These are phyloP conservation scores for Parauchenoglanis punctatus DNA, from an alignment of 2,797 vertebrate species.

Conservation along the genomic window DNA sequence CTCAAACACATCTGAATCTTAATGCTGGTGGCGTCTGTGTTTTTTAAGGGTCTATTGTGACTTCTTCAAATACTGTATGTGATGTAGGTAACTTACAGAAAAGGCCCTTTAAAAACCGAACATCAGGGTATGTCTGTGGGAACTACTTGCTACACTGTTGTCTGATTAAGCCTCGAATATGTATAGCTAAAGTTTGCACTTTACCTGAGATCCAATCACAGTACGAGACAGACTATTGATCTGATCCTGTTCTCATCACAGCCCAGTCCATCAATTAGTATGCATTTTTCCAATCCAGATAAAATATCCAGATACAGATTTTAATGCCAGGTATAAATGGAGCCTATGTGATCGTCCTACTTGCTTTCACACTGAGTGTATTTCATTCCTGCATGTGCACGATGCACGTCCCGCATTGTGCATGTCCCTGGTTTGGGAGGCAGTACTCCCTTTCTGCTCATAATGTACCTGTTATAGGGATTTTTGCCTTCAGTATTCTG, in stretches of 20 bases:
- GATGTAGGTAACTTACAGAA: background rate
- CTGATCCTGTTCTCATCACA: constrained; percentile 8
- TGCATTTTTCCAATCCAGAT: background rate
- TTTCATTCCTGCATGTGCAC: constrained; percentile 44
- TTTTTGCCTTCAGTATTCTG: constrained; percentile 12
- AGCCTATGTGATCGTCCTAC: background rate
- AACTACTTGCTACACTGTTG: background rate
- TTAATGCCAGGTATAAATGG: constrained; percentile 29
- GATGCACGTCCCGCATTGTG: constrained; percentile 32
- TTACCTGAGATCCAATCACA: background rate
- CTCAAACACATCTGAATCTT: no score
- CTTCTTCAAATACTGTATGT: background rate
- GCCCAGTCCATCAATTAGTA: background rate
- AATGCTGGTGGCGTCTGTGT: background rate
- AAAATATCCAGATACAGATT: constrained; percentile 32
- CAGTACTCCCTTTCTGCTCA: background rate
- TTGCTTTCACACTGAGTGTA: constrained; percentile 37
- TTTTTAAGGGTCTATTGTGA: background rate
- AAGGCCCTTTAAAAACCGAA: background rate
- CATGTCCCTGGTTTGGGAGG: constrained; percentile 34
- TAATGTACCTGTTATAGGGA: constrained; percentile 16
- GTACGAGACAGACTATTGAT: background rate
- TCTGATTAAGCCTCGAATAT: background rate
- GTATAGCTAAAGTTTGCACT: background rate
- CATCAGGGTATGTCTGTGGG: background rate